phyloP scores from a whole-genome alignment of 2,113 vertebrate genomes.

The Engraulis encrasicolus region DNA sequence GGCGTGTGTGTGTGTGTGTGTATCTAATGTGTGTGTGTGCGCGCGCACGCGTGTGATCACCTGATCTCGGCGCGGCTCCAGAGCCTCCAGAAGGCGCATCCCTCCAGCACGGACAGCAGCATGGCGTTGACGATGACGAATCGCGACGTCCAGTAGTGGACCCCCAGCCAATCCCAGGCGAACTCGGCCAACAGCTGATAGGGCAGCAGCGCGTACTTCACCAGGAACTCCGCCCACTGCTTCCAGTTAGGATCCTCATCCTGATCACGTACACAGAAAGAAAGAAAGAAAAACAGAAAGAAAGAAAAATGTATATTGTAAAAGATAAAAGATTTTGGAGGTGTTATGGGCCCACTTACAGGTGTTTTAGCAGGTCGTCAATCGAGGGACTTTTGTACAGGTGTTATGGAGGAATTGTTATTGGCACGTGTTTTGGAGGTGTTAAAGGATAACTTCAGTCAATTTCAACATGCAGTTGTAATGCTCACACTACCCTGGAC shows the following conservation, averaged over 20 bases:
- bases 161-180: conserved; percentile 91
- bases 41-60: conserved; percentile 70
- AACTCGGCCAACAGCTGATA: conserved; percentile 95
- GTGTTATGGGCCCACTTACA: too few species aligned
- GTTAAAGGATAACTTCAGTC: too few species aligned
- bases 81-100: conserved; percentile 84
- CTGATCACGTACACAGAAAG: conserved; percentile 54
- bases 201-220: conserved; percentile 88
- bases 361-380: too few species aligned
- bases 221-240: conserved; percentile 89
- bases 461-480: too few species aligned
- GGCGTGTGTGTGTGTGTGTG: too few species aligned
- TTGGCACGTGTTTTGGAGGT: too few species aligned
- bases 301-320: too few species aligned
- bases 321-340: too few species aligned
- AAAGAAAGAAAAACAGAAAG: neutral
- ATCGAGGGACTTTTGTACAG: too few species aligned
- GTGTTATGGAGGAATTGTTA: too few species aligned
- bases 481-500: too few species aligned
- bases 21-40: too few species aligned
- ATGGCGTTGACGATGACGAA: conserved; percentile 91
- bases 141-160: conserved; percentile 94
- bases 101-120: conserved; percentile 87
- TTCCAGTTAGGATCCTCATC: conserved; percentile 81
- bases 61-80: conserved; percentile 84